These are phyloP conservation scores for Apogon hyalosoma DNA, from an alignment of 2,797 vertebrate genomes.

Conservation along the genomic window DNA sequence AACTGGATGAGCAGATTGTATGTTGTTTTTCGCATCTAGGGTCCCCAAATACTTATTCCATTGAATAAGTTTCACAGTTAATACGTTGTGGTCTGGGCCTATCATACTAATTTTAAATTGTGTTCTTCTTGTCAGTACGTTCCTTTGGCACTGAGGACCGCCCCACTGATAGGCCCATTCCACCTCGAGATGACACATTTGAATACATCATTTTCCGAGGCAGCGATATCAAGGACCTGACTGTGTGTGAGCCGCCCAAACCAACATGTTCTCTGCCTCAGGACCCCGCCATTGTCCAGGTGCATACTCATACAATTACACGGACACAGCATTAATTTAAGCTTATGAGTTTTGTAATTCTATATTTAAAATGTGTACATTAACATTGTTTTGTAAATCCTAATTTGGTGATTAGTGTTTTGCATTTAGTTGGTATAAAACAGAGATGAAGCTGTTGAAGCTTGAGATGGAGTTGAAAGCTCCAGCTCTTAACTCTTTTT, in stretches of 20 bases:
- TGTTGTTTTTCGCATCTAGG: too few species aligned
- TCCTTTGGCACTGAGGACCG: constrained; percentile 99
- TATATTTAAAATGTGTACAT: too few species aligned
- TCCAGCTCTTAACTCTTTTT: too few species aligned
- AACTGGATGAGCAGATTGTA: too few species aligned
- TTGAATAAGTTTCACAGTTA: too few species aligned
- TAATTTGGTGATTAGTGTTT: too few species aligned
- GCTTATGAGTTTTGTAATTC: too few species aligned
- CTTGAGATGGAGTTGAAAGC: too few species aligned
- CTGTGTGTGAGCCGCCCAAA: constrained; percentile 96
- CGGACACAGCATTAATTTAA: not conserved
- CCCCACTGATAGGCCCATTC: constrained; percentile 94
- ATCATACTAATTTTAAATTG: not conserved
- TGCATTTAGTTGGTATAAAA: too few species aligned
- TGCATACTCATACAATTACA: constrained; percentile 38
- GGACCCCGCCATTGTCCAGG: constrained; percentile 98
- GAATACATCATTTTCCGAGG: constrained; percentile 98
- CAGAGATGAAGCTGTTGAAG: too few species aligned
- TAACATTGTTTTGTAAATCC: too few species aligned
- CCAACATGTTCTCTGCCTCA: constrained; percentile 94
- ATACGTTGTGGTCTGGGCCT: not conserved
- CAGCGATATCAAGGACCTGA: constrained; percentile 97
- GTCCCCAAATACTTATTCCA: too few species aligned
- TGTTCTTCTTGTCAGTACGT: constrained; percentile 83
- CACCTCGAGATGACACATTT: constrained; percentile 95